Conservation (phyloP, 2,888 invertebrate species). For the Homarus gammarus region DNA sequence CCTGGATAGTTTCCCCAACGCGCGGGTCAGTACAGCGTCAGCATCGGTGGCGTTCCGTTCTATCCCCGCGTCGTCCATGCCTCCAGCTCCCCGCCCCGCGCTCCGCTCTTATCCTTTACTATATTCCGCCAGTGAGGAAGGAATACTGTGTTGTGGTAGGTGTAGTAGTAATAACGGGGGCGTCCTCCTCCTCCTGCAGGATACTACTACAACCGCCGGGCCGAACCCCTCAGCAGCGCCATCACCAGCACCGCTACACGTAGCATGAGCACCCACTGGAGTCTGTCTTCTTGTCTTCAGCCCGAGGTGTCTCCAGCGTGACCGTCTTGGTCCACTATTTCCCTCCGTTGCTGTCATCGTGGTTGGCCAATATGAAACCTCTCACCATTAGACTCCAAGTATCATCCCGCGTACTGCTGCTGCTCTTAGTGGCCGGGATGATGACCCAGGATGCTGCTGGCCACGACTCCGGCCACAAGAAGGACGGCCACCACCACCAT, state of each 20-base stretch:
- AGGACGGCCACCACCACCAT: not conserved
- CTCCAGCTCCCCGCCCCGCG: not conserved
- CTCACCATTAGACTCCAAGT: not conserved
- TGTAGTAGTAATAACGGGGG: too few relatives aligned
- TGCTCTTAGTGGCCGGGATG: constrained; percentile 3
- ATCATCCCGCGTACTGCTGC: not conserved
- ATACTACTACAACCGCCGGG: not conserved
- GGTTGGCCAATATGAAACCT: not conserved
- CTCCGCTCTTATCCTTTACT: not conserved
- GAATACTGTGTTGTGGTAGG: not conserved
- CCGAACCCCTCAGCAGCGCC: too few relatives aligned
- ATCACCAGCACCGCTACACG: not conserved
- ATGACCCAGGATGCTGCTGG: not conserved
- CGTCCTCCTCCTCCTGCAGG: not conserved
- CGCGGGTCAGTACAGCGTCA: not conserved
- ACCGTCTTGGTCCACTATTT: not conserved
- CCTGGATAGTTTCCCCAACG: not conserved
- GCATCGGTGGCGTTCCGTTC: not conserved
- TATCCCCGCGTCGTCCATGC: not conserved
- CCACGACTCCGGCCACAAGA: not conserved
- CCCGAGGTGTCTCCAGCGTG: not conserved
- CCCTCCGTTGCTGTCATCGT: not conserved
- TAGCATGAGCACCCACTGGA: not conserved
- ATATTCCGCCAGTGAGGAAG: too few relatives aligned
- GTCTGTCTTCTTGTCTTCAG: not conserved